Evolutionary conservation across 1,140 invertebrate species (phyloP).

Genomic region (Bombus superbus): DNA sequence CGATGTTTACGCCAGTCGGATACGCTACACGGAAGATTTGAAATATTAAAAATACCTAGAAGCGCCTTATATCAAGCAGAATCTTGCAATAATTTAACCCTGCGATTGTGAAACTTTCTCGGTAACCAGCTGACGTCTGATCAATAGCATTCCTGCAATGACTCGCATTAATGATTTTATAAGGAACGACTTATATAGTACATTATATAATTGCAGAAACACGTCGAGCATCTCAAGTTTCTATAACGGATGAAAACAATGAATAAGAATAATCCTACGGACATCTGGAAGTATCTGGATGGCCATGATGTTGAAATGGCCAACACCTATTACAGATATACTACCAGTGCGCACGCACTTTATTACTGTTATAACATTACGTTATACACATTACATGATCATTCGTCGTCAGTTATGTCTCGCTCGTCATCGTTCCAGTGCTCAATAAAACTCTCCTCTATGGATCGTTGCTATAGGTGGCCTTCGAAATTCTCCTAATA

Average conservation of each 20-base stretch:
- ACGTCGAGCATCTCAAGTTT: neutral
- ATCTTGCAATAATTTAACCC: neutral
- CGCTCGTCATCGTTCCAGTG: neutral
- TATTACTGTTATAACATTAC: conserved; percentile 50
- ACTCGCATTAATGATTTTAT: neutral
- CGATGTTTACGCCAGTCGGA: neutral
- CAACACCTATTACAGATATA: conserved; percentile 33
- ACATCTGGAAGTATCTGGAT: conserved; percentile 20
- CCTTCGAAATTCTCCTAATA: neutral
- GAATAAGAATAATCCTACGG: conserved; percentile 24
- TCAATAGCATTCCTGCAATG: neutral
- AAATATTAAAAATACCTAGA: neutral
- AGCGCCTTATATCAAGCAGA: too few species aligned
- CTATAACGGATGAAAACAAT: conserved; percentile 15
- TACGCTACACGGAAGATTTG: neutral
- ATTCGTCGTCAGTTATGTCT: conserved; percentile 25
- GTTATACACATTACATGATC: conserved; percentile 26
- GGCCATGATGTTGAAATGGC: conserved; percentile 20
- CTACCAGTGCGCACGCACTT: conserved; percentile 22
- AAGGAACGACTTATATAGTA: too few species aligned
- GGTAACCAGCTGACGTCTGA: neutral
- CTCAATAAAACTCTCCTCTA: neutral
- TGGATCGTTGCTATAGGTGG: neutral
- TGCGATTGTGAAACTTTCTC: neutral
- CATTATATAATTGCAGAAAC: conserved; percentile 33